These are phyloP conservation scores for Bufotes viridis DNA, from an alignment of 2,797 vertebrate species.

Conservation along the genomic window DNA sequence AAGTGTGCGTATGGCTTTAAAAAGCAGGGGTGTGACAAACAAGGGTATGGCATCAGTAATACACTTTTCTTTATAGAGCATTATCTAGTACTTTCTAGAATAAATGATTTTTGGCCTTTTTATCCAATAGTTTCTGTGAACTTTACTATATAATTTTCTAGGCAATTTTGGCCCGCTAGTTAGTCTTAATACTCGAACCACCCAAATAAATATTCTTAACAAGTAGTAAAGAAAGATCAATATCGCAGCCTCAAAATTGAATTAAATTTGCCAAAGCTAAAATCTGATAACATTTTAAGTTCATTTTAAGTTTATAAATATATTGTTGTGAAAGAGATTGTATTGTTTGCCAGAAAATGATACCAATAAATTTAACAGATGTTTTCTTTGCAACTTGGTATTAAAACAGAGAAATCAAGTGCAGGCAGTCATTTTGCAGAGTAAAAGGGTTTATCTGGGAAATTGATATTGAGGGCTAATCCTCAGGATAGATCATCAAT, in stretches of 20 bases:
- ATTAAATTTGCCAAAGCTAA: background rate
- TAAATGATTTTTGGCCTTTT: background rate
- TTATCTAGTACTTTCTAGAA: background rate
- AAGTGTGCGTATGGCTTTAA: background rate
- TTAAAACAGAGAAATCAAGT: background rate
- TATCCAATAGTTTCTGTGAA: background rate
- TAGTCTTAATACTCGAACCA: background rate
- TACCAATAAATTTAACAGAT: slow-evolving; percentile 24
- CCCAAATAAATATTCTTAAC: background rate
- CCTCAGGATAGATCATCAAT: too few species aligned
- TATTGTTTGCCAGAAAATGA: background rate
- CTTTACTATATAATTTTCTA: background rate
- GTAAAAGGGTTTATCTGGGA: background rate
- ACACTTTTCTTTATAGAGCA: background rate
- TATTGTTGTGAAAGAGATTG: slow-evolving; percentile 7
- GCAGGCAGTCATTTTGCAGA: background rate
- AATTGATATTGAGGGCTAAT: too few species aligned
- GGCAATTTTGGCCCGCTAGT: background rate
- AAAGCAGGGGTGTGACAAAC: background rate
- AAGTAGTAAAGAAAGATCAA: background rate
- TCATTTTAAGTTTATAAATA: slow-evolving; percentile 3
- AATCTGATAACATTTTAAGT: slow-evolving; percentile 18
- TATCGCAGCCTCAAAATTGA: background rate
- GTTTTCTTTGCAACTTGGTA: slow-evolving; percentile 1
- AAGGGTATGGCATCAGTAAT: background rate